Evolutionary conservation across 2,113 vertebrate genomes (phyloP).

Genomic region (Pituophis catenifer): DNA sequence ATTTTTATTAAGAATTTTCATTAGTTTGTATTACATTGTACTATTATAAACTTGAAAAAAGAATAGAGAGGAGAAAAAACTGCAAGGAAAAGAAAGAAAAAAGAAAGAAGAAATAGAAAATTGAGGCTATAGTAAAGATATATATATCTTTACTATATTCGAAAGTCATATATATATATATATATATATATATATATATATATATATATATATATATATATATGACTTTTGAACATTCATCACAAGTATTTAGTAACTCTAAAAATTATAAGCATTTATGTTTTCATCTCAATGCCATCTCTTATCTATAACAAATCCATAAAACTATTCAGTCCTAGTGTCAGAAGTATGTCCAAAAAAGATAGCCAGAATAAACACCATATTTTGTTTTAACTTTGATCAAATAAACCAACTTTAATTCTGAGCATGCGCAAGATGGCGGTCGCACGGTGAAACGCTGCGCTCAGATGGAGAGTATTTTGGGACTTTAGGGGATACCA

Average conservation of each 20-base stretch:
- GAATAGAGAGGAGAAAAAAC: background rate
- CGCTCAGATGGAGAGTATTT: too few relatives aligned
- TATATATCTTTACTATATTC: too few relatives aligned
- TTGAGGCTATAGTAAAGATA: background rate
- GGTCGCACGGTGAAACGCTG: too few relatives aligned
- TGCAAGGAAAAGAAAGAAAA: background rate
- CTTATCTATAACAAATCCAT: background rate
- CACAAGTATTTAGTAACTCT: background rate
- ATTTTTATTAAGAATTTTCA: background rate
- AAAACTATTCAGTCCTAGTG: background rate
- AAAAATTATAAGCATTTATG: background rate
- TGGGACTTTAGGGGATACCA: too few relatives aligned
- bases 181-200: too few relatives aligned
- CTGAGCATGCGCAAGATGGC: too few relatives aligned
- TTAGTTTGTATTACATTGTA: background rate
- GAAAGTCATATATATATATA: too few relatives aligned
- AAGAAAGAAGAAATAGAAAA: background rate
- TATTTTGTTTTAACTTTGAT: background rate
- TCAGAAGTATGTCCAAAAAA: background rate
- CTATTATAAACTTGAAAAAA: background rate
- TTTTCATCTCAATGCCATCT: background rate
- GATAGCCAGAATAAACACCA: background rate
- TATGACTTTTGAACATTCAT: background rate
- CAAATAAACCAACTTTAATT: background rate
- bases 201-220: too few relatives aligned